Conservation (phyloP, 2,113 vertebrate genomes). For the Sus scrofa region DNA sequence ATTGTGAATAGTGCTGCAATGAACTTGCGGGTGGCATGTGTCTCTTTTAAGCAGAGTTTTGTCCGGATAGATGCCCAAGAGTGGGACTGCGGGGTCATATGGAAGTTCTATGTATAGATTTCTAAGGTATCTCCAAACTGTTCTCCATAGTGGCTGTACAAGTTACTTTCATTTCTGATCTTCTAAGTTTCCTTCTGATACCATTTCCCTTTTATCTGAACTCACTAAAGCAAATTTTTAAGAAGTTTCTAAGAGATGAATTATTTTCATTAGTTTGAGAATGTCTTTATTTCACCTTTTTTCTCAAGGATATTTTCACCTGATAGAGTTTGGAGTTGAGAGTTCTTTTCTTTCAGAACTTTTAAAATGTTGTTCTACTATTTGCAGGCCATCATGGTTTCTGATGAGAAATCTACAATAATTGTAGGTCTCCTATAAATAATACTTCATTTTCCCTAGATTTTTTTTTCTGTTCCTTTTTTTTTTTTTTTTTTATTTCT, state of each 20-base stretch:
- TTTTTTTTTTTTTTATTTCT: too few species aligned
- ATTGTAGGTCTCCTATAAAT: background rate
- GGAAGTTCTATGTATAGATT: too few species aligned
- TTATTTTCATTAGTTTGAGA: slow-evolving; percentile 4
- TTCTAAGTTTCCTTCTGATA: background rate
- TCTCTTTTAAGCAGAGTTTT: too few species aligned
- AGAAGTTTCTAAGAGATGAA: background rate
- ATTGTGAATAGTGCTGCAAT: too few species aligned
- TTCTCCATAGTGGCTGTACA: too few species aligned
- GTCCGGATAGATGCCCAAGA: too few species aligned
- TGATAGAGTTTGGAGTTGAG: background rate
- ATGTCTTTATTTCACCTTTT: background rate
- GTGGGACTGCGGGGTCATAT: too few species aligned
- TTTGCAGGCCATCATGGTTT: background rate
- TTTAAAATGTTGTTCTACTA: background rate
- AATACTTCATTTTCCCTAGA: slow-evolving; percentile 14
- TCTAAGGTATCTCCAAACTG: too few species aligned
- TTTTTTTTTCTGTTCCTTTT: too few species aligned
- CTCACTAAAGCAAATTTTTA: background rate
- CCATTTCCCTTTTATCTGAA: background rate
- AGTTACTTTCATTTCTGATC: background rate
- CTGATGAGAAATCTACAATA: background rate
- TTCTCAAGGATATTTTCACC: slow-evolving; percentile 18
- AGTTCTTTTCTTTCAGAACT: slow-evolving; percentile 25
- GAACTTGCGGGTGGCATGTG: too few species aligned